These are phyloP conservation scores for Plagiodera versicolora DNA, from an alignment of 2,888 invertebrate species.

Conservation along the genomic window DNA sequence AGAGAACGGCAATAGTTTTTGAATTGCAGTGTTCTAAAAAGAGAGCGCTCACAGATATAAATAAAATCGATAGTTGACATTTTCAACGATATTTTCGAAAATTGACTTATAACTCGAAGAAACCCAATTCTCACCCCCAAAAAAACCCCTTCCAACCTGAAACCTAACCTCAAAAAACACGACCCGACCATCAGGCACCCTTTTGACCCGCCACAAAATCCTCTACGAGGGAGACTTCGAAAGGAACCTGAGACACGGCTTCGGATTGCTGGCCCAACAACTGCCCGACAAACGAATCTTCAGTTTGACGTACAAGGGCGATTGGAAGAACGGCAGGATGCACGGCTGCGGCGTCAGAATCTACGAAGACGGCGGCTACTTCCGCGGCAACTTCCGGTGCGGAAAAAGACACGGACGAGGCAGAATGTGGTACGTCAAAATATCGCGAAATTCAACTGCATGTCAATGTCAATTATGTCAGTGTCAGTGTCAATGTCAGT, in stretches of 20 bases:
- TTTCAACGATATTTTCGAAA: no score
- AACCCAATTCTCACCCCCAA: no score
- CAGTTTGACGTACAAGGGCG: slow-evolving; percentile 60
- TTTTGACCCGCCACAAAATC: background rate
- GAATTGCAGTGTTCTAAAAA: no score
- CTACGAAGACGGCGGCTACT: slow-evolving; percentile 62
- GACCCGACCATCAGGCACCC: background rate
- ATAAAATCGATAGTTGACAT: no score
- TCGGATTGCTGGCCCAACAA: slow-evolving; percentile 57
- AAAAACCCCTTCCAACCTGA: no score
- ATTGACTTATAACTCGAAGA: no score
- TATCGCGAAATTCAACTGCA: no score
- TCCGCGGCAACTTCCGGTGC: slow-evolving; percentile 61
- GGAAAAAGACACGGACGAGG: slow-evolving; percentile 62
- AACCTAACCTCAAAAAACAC: no score
- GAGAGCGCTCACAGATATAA: no score
- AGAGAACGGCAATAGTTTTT: no score
- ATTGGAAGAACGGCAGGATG: slow-evolving; percentile 62
- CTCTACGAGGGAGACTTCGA: slow-evolving; percentile 68
- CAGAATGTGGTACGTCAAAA: slow-evolving; percentile 59
- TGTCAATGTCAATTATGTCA: no score
- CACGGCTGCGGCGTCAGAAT: slow-evolving; percentile 63
- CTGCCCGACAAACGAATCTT: slow-evolving; percentile 54
- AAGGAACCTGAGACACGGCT: slow-evolving; percentile 61
- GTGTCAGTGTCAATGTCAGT: no score